Percentiles rank a stretch among this genome's conserved stretches.
These are phyloP conservation scores for Cylindroiulus punctatus DNA, from an alignment of 2,888 invertebrate genomes.

Conservation along the genomic window DNA sequence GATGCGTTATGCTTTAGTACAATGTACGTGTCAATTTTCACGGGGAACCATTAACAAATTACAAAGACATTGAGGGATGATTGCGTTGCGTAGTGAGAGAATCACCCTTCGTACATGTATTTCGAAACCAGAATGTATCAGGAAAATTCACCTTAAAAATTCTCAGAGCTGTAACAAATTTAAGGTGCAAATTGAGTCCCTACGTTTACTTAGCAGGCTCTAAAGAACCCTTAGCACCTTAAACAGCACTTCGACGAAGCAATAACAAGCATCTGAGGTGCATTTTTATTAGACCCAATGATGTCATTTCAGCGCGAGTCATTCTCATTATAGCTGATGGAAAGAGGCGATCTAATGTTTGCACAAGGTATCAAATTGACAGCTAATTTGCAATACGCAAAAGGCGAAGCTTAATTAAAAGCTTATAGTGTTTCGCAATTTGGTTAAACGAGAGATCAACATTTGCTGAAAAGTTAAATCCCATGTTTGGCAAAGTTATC, in stretches of 20 bases:
- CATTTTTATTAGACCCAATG: not conserved
- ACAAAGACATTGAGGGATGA: no score
- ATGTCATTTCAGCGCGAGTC: not conserved
- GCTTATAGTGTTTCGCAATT: not conserved
- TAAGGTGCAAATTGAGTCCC: not conserved
- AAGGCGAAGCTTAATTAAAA: constrained; percentile 22
- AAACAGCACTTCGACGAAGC: not conserved
- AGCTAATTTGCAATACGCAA: not conserved
- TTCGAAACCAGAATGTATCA: no score
- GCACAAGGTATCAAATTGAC: constrained; percentile 7
- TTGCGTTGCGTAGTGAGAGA: no score
- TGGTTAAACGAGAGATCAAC: constrained; percentile 11
- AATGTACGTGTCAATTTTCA: no score
- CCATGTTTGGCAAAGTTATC: not conserved
- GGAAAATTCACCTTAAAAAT: no score
- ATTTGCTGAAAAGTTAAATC: not conserved
- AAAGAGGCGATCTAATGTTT: constrained; percentile 31
- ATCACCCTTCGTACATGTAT: no score
- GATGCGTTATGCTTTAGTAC: no score
- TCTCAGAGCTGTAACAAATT: no score
- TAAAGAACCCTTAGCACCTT: not conserved
- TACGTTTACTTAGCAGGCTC: not conserved
- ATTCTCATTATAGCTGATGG: not conserved
- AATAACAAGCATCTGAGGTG: not conserved
- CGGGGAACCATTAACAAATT: no score